Base-by-base conservation (phyloP, 1,140 invertebrate species). In the Sinonovacula constricta region DNA sequence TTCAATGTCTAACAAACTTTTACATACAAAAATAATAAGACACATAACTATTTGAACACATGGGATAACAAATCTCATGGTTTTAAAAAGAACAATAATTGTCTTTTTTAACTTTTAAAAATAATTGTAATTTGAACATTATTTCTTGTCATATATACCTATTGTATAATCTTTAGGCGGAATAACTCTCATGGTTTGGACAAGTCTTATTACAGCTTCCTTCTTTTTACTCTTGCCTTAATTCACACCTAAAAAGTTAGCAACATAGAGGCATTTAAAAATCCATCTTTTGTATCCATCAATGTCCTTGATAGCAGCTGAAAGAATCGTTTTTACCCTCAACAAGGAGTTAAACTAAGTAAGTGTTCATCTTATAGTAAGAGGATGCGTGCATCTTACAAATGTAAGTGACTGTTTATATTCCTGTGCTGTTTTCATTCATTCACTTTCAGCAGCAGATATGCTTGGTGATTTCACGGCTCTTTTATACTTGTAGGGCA, bases 401-500 rank as follows among this genome's bases (percentile, higher is more conserved):
- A n/a, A 10, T 39, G 53, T 1, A 31, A 67, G 7, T 45, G n/a
- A n/a, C n/a, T n/a, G n/a, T n/a, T n/a, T 24, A 22, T 33, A 28
- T 18, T 2, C 49, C 3, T 53, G 56, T 3, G 36, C 68, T 3
- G 59, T 69, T 33, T n/a, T 53, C 57, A 10, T 26, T 24, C 31
- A 72, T 3, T 72, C 69, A 33, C 69, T 72, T 59, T 72, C 76
- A 24, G 76, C 60, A 22, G 51, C 65, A 22, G 76, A 79, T 45
- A 45, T 30, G 28, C 60, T 68, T 15, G 76, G 59, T 45, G 76
- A 79, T 51, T 72, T 72, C 22, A 59, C 57, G 14, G 69, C 69
- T 24, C 69, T 78, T 34, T 81, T 74, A 72, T 83, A 81, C 51
- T 81, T 80, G 34, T 77, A 80, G 33, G 79, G 70, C 12, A 83